phyloP scores from a whole-genome alignment of 2,797 vertebrate species.

The Parauchenoglanis ngamensis region DNA sequence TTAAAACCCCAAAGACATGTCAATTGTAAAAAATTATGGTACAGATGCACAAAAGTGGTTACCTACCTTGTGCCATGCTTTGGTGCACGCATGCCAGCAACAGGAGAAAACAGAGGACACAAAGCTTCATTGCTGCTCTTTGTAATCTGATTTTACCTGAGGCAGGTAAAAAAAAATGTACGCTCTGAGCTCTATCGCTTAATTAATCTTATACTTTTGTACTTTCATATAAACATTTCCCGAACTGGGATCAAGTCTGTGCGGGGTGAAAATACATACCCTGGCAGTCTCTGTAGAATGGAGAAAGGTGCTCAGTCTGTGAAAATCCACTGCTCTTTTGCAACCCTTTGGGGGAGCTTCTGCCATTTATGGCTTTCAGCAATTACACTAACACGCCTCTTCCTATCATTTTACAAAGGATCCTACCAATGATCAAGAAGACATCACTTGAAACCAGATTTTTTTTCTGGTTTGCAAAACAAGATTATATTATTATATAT shows the following conservation, averaged over 20 bases:
- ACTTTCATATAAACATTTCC: neutral
- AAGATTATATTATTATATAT: neutral
- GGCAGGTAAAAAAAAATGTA: conserved; percentile 1
- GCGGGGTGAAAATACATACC: neutral
- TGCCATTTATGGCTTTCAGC: conserved; percentile 15
- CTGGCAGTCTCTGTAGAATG: neutral
- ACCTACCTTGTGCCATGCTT: conserved; percentile 73
- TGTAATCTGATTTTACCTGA: conserved; percentile 18
- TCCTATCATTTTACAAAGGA: neutral
- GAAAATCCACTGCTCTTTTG: neutral
- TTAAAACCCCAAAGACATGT: neutral
- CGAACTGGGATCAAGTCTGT: neutral
- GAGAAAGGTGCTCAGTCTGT: neutral
- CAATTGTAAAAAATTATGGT: neutral
- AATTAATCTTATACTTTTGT: neutral
- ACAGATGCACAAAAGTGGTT: neutral
- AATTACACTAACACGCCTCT: conserved; percentile 6
- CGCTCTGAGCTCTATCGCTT: neutral
- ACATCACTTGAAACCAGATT: neutral
- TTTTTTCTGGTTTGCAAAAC: neutral
- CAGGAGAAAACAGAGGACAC: conserved; percentile 65
- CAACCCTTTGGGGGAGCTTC: neutral
- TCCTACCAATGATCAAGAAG: conserved; percentile 1
- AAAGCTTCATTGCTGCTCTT: conserved; percentile 69
- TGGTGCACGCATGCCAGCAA: conserved; percentile 69